A percentile compares a stretch with the other conserved stretches of the same genome.
These are phyloP conservation scores for Micromys minutus DNA, from an alignment of 2,113 vertebrate genomes.

Conservation along the genomic window DNA sequence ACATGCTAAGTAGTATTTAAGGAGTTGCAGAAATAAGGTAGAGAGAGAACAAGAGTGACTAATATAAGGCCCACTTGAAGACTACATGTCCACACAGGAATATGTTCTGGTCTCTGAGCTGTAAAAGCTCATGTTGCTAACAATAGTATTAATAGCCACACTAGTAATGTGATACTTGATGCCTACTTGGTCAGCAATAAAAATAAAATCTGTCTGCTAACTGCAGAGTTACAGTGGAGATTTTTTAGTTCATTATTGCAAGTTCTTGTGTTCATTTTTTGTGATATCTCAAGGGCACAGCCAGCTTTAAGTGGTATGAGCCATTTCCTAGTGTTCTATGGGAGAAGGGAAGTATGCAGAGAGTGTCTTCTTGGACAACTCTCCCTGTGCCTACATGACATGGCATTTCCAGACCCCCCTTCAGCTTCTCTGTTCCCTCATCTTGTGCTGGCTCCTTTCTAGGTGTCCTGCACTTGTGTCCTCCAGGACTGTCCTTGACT, in stretches of 20 bases:
- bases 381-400: conserved; percentile 15
- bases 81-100: neutral
- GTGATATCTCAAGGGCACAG: neutral
- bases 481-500: conserved; percentile 22
- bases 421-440: neutral
- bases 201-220: conserved; percentile 52
- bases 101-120: neutral
- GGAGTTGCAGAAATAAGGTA: neutral
- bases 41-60: neutral
- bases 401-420: conserved; percentile 42
- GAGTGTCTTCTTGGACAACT: conserved; percentile 55
- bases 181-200: conserved; percentile 7
- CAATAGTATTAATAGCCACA: conserved; percentile 63
- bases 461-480: neutral
- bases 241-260: conserved; percentile 30
- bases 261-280: neutral
- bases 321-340: neutral
- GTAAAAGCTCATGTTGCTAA: neutral
- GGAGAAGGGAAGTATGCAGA: neutral
- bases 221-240: neutral
- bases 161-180: conserved; percentile 48
- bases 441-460: neutral
- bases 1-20: neutral
- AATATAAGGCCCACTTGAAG: neutral
- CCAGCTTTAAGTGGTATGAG: neutral